Base-by-base conservation (phyloP, 1,140 invertebrate genomes). In the Parasteatoda tepidariorum region DNA sequence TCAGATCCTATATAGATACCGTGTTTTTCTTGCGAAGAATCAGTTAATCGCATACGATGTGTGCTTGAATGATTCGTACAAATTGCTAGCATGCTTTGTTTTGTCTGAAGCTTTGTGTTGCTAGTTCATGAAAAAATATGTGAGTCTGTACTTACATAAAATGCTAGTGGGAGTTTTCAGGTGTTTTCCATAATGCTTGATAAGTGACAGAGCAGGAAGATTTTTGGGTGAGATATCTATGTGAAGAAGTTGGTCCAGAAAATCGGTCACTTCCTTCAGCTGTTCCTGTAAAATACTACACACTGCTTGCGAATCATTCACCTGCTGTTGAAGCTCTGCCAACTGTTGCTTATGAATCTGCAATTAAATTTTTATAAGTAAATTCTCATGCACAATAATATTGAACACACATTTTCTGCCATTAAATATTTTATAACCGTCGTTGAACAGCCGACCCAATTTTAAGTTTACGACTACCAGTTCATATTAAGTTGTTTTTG, bases 301-400 rank as follows among this genome's bases (percentile, higher is more conserved):
- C 1, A 83, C 81, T 0, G 81, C 70, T 28, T 83, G 81, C 0
- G 81, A 83, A 34, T 83, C 81, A 18, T 62, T 83, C 3, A 83
- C 81, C 38, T 83, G 81, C 15, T 83, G 81, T 18, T 83, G 81
- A 2, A 83, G 26, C 28, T 83, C 81, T 4, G 68, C 70, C 3
- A 83, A 22, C 11, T 83, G 81, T n/a, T 83, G 81, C 31, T 83
- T 83, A 57, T 83, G 81, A n/a, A 83, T 83, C 81, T 83, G 59
- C 13, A n/a, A 33, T 3, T 3, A 30, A 61, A 28, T 2, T 24
- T 0, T n/a, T n/a, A n/a, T n/a, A n/a, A n/a, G n/a, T n/a, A n/a
- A n/a, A n/a, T n/a, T n/a, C n/a, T n/a, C n/a, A n/a, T n/a, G n/a
- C n/a, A n/a, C n/a, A n/a, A n/a, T n/a, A n/a, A n/a, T n/a, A n/a